phyloP scores from a whole-genome alignment of 2,888 invertebrate species.

The Caenorhabditis sp. region DNA sequence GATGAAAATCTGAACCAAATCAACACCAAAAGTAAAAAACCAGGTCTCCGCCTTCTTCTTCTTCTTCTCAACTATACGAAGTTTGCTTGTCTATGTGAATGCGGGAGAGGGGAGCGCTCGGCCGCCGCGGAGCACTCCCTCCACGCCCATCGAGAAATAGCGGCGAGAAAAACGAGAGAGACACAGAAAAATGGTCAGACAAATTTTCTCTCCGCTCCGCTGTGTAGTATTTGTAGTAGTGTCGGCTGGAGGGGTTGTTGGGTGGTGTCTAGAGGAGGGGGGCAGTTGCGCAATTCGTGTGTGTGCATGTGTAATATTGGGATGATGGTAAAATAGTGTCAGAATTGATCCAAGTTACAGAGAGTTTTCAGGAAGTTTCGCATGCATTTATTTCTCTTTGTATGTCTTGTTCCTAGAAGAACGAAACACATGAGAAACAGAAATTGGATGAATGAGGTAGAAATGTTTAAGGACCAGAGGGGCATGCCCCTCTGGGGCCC shows the following conservation, averaged over 20 bases:
- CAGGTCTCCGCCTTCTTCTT: neutral
- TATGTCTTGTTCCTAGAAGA: too few relatives aligned
- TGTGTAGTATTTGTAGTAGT: slow-evolving; percentile 16
- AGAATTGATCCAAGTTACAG: too few relatives aligned
- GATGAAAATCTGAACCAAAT: too few relatives aligned
- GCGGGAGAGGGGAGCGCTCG: slow-evolving; percentile 2
- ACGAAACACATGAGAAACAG: too few relatives aligned
- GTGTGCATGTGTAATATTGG: slow-evolving; percentile 31
- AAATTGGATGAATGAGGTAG: too few relatives aligned
- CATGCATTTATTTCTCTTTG: too few relatives aligned
- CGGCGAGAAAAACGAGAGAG: slow-evolving; percentile 6
- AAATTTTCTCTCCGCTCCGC: neutral
- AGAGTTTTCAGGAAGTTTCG: too few relatives aligned
- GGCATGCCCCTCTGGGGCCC: too few relatives aligned
- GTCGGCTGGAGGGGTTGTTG: too few relatives aligned
- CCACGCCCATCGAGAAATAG: slow-evolving; percentile 7
- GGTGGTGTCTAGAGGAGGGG: neutral
- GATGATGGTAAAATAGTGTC: too few relatives aligned
- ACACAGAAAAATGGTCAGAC: slow-evolving; percentile 32
- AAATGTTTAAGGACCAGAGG: too few relatives aligned
- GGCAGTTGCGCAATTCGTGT: slow-evolving; percentile 39
- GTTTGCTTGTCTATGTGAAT: slow-evolving; percentile 30
- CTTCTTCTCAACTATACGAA: slow-evolving; percentile 43
- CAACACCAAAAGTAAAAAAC: neutral
- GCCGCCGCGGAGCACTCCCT: slow-evolving; percentile 27